phyloP scores from a whole-genome alignment of 1,140 invertebrate genomes.

The Hyles vespertilio region DNA sequence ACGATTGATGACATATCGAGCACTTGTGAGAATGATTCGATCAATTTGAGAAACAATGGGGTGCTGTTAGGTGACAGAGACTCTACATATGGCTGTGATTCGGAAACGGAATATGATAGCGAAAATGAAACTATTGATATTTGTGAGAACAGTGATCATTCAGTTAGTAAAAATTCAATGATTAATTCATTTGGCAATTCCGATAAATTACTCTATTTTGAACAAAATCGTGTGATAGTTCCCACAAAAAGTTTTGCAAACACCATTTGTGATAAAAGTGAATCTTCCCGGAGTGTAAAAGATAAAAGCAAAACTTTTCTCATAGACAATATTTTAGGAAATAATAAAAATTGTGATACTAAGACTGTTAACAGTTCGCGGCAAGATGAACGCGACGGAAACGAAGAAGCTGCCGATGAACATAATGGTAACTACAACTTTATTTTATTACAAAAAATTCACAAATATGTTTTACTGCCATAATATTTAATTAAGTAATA shows the following conservation, averaged over 20 bases:
- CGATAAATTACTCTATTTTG: conserved; percentile 33
- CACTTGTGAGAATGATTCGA: conserved; percentile 50
- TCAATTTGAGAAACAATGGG: conserved; percentile 27
- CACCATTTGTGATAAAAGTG: conserved; percentile 34
- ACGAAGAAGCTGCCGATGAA: conserved; percentile 59
- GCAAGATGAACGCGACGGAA: conserved; percentile 32
- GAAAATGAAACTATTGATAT: conserved; percentile 71
- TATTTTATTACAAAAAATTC: not conserved
- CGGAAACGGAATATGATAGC: conserved; percentile 59
- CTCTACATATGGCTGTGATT: conserved; percentile 32
- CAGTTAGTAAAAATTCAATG: conserved; percentile 21
- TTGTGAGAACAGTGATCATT: conserved; percentile 59
- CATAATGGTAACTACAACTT: conserved; percentile 48
- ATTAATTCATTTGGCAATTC: conserved; percentile 21
- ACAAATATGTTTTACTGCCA: too few species aligned
- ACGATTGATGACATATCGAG: conserved; percentile 54
- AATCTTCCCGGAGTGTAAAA: conserved; percentile 28
- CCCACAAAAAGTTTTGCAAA: conserved; percentile 30
- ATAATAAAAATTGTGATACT: conserved; percentile 37
- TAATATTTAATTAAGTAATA: too few species aligned
- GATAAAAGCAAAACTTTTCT: conserved; percentile 63
- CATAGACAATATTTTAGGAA: conserved; percentile 68
- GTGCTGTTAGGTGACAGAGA: conserved; percentile 30
- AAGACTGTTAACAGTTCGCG: conserved; percentile 14
- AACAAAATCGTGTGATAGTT: conserved; percentile 30